Conservation (phyloP, 2,113 vertebrate genomes). For the Eptesicus fuscus region DNA sequence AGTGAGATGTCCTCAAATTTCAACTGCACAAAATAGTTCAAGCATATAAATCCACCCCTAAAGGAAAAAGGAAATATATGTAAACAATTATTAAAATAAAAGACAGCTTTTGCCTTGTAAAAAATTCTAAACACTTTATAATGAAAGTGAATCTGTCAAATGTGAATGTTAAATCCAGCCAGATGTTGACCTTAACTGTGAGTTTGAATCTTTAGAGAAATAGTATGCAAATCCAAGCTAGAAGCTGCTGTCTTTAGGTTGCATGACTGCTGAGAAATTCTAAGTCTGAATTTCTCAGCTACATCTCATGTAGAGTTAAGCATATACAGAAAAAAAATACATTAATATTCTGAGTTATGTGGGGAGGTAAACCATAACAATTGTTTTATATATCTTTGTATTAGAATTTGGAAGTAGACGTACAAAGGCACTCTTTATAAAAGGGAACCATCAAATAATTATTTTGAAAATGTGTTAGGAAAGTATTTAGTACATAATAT, state of each 20-base stretch:
- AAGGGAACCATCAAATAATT: neutral
- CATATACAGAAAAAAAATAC: neutral
- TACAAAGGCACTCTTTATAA: neutral
- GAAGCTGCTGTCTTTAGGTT: neutral
- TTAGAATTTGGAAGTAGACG: neutral
- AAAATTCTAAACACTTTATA: slow-evolving; percentile 3
- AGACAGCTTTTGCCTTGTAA: slow-evolving; percentile 23
- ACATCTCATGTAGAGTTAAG: neutral
- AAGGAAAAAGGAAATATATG: neutral
- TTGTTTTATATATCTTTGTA: neutral
- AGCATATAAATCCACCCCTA: neutral
- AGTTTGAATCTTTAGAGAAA: slow-evolving; percentile 36
- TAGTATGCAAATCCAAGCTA: neutral
- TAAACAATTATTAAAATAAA: slow-evolving; percentile 21
- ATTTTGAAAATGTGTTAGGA: neutral
- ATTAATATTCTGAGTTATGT: neutral
- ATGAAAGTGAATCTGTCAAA: slow-evolving; percentile 21
- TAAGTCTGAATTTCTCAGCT: slow-evolving; percentile 6
- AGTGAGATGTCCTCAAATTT: neutral
- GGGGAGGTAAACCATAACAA: neutral
- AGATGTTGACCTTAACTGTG: slow-evolving; percentile 48
- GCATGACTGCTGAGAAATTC: neutral
- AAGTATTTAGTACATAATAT: neutral
- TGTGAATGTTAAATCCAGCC: slow-evolving; percentile 16
- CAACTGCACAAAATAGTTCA: neutral